Evolutionary conservation across 2,797 vertebrate species (phyloP).

Genomic region (Phoebastria nigripes): DNA sequence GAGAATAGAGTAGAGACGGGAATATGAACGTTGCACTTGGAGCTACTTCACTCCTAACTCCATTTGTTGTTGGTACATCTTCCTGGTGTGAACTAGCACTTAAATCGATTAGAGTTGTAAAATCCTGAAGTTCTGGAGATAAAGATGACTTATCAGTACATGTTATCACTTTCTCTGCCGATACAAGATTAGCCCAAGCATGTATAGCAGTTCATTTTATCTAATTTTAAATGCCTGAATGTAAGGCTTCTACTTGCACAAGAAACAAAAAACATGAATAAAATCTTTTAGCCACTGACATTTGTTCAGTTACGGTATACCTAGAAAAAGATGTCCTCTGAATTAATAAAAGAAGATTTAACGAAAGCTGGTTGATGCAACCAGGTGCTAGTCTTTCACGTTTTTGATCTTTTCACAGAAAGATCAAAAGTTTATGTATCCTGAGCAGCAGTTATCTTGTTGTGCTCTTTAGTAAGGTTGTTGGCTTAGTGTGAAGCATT

Average conservation of each 20-base stretch:
- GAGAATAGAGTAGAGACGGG: neutral
- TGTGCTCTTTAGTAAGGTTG: constrained; percentile 65
- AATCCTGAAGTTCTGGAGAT: neutral
- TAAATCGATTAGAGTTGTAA: neutral
- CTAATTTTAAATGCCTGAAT: neutral
- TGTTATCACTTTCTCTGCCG: neutral
- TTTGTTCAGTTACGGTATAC: neutral
- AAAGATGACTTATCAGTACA: neutral
- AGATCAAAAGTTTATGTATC: neutral
- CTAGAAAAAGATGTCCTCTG: neutral
- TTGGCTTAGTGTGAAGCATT: neutral
- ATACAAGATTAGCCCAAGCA: neutral
- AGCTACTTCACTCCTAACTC: neutral
- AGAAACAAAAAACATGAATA: neutral
- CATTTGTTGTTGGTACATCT: neutral
- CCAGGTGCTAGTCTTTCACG: neutral
- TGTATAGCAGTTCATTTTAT: neutral
- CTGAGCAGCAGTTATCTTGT: constrained; percentile 62
- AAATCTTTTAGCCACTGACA: neutral
- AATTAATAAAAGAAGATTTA: neutral
- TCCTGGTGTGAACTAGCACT: neutral
- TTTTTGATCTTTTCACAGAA: neutral
- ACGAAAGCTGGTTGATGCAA: neutral
- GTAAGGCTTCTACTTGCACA: neutral
- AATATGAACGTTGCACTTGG: neutral